phyloP scores from a whole-genome alignment of 2,797 vertebrate species.

The Acestrorhynchus altus region DNA sequence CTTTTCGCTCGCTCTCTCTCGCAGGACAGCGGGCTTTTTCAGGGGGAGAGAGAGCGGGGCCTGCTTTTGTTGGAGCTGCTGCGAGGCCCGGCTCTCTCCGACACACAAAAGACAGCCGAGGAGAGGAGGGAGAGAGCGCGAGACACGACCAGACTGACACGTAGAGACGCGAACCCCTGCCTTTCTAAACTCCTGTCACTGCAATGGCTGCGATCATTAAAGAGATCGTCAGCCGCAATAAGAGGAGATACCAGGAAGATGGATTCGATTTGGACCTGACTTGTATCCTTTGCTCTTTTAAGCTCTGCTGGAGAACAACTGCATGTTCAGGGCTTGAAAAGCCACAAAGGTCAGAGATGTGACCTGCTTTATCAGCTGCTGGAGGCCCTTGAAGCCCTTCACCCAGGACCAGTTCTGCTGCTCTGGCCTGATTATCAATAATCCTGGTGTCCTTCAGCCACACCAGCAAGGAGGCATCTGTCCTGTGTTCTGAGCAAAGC shows the following conservation, averaged over 20 bases:
- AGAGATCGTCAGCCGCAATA: constrained; percentile 99
- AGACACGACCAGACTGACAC: not conserved
- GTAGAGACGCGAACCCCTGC: constrained; percentile 60
- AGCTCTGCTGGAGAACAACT: not conserved
- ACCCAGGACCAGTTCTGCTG: no score
- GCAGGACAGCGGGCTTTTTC: constrained; percentile 61
- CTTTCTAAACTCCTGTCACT: constrained; percentile 61
- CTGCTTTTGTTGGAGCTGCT: constrained; percentile 76
- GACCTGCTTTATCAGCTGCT: no score
- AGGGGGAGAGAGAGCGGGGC: constrained; percentile 71
- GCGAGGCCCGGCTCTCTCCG: constrained; percentile 80
- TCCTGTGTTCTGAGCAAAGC: no score
- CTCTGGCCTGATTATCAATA: no score
- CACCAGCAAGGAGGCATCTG: no score
- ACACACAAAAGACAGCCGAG: constrained; percentile 71
- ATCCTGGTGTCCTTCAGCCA: no score
- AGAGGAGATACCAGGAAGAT: constrained; percentile 99
- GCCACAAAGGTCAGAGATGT: not conserved
- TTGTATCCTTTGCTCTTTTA: constrained; percentile 87
- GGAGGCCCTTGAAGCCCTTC: no score
- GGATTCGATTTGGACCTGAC: constrained; percentile 99
- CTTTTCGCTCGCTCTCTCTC: constrained; percentile 68
- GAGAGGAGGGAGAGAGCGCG: constrained; percentile 8
- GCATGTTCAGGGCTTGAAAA: no score
- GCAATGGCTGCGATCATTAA: constrained; percentile 99